These are phyloP conservation scores for Lacerta viridis DNA, from an alignment of 2,797 vertebrate species.

Conservation along the genomic window DNA sequence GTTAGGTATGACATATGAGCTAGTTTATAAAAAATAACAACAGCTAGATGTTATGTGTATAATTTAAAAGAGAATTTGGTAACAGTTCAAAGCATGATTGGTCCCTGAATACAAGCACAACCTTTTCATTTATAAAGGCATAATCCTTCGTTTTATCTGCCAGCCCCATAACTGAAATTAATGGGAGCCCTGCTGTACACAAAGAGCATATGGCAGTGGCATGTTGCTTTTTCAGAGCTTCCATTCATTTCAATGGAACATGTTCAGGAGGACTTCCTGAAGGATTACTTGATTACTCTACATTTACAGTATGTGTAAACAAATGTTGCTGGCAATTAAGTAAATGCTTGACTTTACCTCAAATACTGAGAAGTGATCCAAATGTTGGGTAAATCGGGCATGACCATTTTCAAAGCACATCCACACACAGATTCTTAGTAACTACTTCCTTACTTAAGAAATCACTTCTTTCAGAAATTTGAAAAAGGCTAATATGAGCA, in stretches of 20 bases:
- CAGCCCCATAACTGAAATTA: neutral
- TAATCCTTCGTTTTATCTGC: neutral
- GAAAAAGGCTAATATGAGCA: neutral
- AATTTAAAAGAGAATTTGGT: neutral
- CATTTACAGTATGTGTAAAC: rapidly evolving
- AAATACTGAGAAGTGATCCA: neutral
- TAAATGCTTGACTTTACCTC: neutral
- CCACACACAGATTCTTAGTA: neutral
- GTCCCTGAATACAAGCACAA: rapidly evolving
- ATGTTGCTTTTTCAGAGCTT: neutral
- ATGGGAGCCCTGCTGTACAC: neutral
- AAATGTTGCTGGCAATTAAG: neutral
- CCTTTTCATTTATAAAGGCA: neutral
- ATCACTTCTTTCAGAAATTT: neutral
- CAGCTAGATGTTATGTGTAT: neutral
- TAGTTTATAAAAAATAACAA: neutral
- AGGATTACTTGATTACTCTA: neutral
- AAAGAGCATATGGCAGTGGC: neutral
- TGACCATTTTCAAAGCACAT: neutral
- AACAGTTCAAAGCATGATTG: neutral
- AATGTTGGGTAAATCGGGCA: neutral
- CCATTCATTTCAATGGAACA: neutral
- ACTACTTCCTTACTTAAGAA: neutral
- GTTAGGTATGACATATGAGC: neutral
- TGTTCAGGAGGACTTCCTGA: neutral